A percentile compares a stretch with the other conserved stretches of the same genome.
These are phyloP conservation scores for Micrastur ruficollis DNA, from an alignment of 2,797 vertebrate species.

Conservation along the genomic window DNA sequence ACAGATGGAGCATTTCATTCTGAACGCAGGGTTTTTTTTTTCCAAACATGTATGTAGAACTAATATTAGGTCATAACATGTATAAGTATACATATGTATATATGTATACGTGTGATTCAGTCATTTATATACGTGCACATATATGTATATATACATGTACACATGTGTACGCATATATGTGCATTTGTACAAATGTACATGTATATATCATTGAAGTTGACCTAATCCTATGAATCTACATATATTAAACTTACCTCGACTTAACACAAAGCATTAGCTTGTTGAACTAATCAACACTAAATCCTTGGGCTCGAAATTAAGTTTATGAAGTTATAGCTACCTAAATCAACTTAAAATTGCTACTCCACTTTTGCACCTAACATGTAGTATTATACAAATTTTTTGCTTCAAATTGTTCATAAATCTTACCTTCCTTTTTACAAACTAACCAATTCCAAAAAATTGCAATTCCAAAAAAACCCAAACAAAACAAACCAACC, in stretches of 20 bases:
- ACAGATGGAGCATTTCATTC: background rate
- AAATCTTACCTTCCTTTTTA: background rate
- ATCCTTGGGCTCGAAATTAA: background rate
- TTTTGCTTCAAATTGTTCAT: background rate
- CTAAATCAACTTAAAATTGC: background rate
- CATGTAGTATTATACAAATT: background rate
- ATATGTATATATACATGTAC: too few relatives aligned
- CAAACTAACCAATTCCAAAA: background rate
- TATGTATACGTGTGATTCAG: background rate
- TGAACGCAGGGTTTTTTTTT: background rate
- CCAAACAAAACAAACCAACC: rapidly evolving
- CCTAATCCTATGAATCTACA: background rate
- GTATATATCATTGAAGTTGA: background rate
- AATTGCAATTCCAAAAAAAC: background rate
- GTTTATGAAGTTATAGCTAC: background rate
- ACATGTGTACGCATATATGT: rapidly evolving
- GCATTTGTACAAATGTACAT: background rate
- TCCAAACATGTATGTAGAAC: background rate
- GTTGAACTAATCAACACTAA: background rate
- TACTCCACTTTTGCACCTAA: background rate
- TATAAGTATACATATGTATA: too few relatives aligned
- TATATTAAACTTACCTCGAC: background rate
- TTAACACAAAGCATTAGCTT: background rate
- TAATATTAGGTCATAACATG: background rate
- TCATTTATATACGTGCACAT: background rate